These are phyloP conservation scores for Uropetala carovei DNA, from an alignment of 2,888 invertebrate genomes.

Conservation along the genomic window DNA sequence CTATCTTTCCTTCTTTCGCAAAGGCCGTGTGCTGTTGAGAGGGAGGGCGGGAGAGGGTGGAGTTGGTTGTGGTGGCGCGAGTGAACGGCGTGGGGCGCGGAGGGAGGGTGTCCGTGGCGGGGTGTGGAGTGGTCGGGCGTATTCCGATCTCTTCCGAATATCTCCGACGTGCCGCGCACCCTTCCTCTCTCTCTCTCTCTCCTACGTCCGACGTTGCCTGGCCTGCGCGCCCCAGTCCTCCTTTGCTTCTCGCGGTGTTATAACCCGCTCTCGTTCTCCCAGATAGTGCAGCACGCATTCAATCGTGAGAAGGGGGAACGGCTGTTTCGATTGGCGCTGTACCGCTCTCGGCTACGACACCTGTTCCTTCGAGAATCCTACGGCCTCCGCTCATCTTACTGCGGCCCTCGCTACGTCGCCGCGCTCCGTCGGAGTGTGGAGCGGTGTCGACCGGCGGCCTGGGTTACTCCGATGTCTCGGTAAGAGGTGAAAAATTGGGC, in stretches of 20 bases:
- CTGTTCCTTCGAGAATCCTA: not conserved
- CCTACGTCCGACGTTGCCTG: not conserved
- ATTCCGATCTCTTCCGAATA: not conserved
- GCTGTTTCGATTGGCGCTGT: not conserved
- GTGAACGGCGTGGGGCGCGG: not conserved
- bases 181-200: too few relatives aligned
- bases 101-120: not conserved
- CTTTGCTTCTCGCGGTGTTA: not conserved
- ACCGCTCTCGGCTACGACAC: not conserved
- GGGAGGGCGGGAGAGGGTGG: too few relatives aligned
- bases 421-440: too few relatives aligned
- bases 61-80: too few relatives aligned
- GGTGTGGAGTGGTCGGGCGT: not conserved
- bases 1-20: too few relatives aligned
- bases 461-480: too few relatives aligned
- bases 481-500: too few relatives aligned
- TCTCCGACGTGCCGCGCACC: not conserved
- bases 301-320: not conserved
- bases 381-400: too few relatives aligned
- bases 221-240: conserved; percentile 4
- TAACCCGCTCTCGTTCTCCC: not conserved
- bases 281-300: not conserved
- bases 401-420: too few relatives aligned
- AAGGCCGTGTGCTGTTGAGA: too few relatives aligned
- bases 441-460: too few relatives aligned